Evolutionary conservation across 2,888 invertebrate genomes (phyloP).

Genomic region (Rhimphoctona megacephalus): DNA sequence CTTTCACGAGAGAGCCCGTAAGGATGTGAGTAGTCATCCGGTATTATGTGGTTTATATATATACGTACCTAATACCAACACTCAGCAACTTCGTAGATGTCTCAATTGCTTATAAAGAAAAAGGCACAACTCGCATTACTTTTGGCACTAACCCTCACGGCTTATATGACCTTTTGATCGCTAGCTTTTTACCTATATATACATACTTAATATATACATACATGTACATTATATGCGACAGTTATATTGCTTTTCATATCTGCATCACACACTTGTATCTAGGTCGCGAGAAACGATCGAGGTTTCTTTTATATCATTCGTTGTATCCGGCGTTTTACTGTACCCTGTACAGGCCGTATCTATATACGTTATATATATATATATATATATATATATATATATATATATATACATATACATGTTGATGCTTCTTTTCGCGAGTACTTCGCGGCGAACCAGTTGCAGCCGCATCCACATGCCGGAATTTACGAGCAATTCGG

Average conservation of each 20-base stretch:
- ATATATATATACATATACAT: too few species aligned
- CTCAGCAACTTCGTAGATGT: background rate
- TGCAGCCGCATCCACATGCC: conserved; percentile 32
- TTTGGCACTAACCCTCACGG: background rate
- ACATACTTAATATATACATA: conserved; percentile 2
- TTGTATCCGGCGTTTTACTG: conserved; percentile 41
- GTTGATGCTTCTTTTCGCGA: conserved; percentile 36
- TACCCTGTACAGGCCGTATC: conserved; percentile 7
- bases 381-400: too few species aligned
- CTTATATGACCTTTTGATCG: background rate
- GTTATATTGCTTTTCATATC: conserved; percentile 59
- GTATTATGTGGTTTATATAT: conserved; percentile 3
- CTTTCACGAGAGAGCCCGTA: conserved; percentile 34
- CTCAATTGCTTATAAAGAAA: background rate
- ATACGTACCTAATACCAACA: background rate
- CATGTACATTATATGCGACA: conserved; percentile 23
- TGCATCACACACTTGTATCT: conserved; percentile 57
- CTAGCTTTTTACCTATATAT: background rate
- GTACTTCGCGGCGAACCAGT: conserved; percentile 42
- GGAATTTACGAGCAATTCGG: conserved; percentile 64
- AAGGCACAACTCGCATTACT: background rate
- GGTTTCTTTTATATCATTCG: conserved; percentile 43
- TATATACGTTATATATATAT: background rate
- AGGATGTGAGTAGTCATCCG: conserved; percentile 47
- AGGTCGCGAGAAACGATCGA: conserved; percentile 54